These are phyloP conservation scores for Sinocyclocheilus maitianheensis DNA, from an alignment of 2,113 vertebrate genomes.

Conservation along the genomic window DNA sequence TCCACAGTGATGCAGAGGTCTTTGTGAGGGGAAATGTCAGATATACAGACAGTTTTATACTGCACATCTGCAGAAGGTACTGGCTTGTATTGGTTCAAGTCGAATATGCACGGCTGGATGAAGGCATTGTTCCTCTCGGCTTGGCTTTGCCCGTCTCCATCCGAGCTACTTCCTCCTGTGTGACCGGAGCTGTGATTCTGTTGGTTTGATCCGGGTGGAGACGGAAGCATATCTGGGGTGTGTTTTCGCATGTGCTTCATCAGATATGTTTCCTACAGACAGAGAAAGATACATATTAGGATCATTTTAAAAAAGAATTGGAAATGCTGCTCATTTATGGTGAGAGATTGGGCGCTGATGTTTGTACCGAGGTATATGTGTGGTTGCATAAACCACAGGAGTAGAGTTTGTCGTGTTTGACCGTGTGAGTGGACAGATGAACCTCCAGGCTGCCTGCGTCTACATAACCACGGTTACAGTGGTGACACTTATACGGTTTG, in stretches of 20 bases:
- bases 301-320: slow-evolving; percentile 56
- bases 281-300: neutral
- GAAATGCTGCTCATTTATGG: neutral
- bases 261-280: slow-evolving; percentile 91
- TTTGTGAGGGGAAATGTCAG: slow-evolving; percentile 84
- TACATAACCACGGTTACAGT: slow-evolving; percentile 96
- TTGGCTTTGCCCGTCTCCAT: slow-evolving; percentile 67
- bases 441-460: slow-evolving; percentile 91
- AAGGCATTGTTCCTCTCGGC: slow-evolving; percentile 64
- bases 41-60: slow-evolving; percentile 78
- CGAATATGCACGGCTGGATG: slow-evolving; percentile 86
- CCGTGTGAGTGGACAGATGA: slow-evolving; percentile 94
- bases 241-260: slow-evolving; percentile 99
- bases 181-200: slow-evolving; percentile 71
- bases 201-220: slow-evolving; percentile 62
- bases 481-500: slow-evolving; percentile 98
- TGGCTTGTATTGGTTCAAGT: slow-evolving; percentile 95
- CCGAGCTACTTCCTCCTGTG: slow-evolving; percentile 68
- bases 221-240: slow-evolving; percentile 80
- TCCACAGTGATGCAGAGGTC: slow-evolving; percentile 98
- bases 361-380: slow-evolving; percentile 92
- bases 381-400: slow-evolving; percentile 96
- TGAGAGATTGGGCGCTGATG: neutral
- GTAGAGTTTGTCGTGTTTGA: slow-evolving; percentile 97
- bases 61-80: slow-evolving; percentile 78